Base-by-base conservation (phyloP, 2,888 invertebrate genomes). In the Andrena bucephala region DNA sequence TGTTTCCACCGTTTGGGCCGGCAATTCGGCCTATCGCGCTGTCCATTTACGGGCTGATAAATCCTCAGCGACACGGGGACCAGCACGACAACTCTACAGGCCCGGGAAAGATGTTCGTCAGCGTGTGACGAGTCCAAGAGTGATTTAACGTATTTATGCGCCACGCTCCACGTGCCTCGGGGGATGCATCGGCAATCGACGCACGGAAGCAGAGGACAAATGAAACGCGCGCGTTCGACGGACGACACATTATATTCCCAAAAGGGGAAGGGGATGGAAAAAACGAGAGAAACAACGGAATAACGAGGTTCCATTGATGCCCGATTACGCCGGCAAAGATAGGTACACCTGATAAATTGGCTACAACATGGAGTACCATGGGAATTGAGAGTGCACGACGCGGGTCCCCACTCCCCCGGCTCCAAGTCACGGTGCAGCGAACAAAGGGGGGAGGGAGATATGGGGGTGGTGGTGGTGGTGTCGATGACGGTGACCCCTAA, bases 401-500 rank as follows among this genome's bases (percentile, higher is more conserved):
- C 29, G 27, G 10, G 31, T 68, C 27, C 67, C 33, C 36, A 7
- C 52, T 62, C 65, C 52, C 33, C 52, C 36, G 36, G 50, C 60
- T 57, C 13, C 63, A 24, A 36, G 78, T 78, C 73, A 83, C 79
- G 73, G 67, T 63, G 52, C 77, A 81, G 13, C 85, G 87, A 60
- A n/a, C 52, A 33, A 36, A 65, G 63, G 16, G 20, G 5, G 16
- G 10, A 13, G 20, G 10, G 50, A 0, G 62, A 0, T 0, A 10
- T 0, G 13, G 3, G 36, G 4, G 16, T 2, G 13, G 8, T 0
- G 20, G 20, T 20, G 20, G n/a, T 7, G 36, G 27, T 36, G 16
- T 42, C 7, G 33, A 36, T 48, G 20, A 73, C 42, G 20, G 10
- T 42, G 74, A 70, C 52, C 59, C 50, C 66, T 10, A 71, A 82